Base-by-base conservation (phyloP, 2,113 vertebrate genomes). In the Chinchilla lanigera region DNA sequence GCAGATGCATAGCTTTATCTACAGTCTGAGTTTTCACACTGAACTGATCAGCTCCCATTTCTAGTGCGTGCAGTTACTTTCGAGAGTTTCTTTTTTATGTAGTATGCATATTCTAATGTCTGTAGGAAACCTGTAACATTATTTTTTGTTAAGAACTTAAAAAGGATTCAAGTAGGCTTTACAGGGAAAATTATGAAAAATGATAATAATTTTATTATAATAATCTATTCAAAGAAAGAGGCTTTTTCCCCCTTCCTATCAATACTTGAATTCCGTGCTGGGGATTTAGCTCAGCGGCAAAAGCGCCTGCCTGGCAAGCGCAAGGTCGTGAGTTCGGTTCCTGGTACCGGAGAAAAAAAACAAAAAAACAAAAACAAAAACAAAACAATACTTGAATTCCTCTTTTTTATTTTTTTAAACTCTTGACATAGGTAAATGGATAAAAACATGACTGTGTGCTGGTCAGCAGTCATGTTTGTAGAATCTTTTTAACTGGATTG, bases 251-350 rank as follows among this genome's bases (percentile, higher is more conserved):
- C 60, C 50, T 95, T 90, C 67, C 69, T 89, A 20, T 85, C 84
- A 96, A 38, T 96, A 96, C 97, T 98, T 97, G 96, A 96, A 98
- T 98, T 98, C 89, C 84, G n/a, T n/a, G n/a, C n/a, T n/a, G n/a
- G n/a, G n/a, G n/a, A n/a, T n/a, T n/a, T n/a, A n/a, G n/a, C n/a
- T n/a, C n/a, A n/a, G n/a, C n/a, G n/a, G n/a, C n/a, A n/a, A n/a
- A n/a, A n/a, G n/a, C n/a, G n/a, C n/a, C n/a, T n/a, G n/a, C n/a
- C n/a, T n/a, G n/a, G n/a, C n/a, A n/a, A n/a, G n/a, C n/a, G n/a
- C n/a, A n/a, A n/a, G n/a, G n/a, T n/a, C n/a, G n/a, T n/a, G n/a
- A n/a, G n/a, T n/a, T n/a, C n/a, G n/a, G n/a, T n/a, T n/a, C n/a
- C n/a, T n/a, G n/a, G n/a, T n/a, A n/a, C n/a, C n/a, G n/a, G n/a